These are phyloP conservation scores for Sesamia inferens DNA, from an alignment of 2,888 invertebrate species.

Conservation along the genomic window DNA sequence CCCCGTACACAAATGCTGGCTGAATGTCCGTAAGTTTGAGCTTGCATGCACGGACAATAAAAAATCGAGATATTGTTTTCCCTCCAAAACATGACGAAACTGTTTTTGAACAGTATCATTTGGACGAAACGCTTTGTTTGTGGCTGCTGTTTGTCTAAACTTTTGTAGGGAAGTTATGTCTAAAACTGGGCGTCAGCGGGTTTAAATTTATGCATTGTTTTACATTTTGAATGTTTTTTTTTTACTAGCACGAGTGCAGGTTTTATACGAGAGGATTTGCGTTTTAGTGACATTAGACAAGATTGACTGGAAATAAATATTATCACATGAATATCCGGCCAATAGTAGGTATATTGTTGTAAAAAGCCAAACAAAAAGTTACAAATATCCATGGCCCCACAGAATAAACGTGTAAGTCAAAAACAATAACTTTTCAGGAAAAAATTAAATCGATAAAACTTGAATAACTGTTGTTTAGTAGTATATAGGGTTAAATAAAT, in stretches of 20 bases:
- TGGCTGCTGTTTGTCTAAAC: conserved; percentile 48
- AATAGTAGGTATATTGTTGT: too few relatives aligned
- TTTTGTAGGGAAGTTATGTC: conserved; percentile 50
- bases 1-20: conserved; percentile 66
- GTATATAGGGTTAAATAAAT: too few relatives aligned
- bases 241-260: not conserved
- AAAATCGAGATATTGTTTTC: conserved; percentile 66
- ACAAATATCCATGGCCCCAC: too few relatives aligned
- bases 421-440: too few relatives aligned
- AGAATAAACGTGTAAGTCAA: too few relatives aligned
- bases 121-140: conserved; percentile 58
- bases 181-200: conserved; percentile 24
- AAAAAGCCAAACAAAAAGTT: too few relatives aligned
- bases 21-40: conserved; percentile 66
- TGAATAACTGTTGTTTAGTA: too few relatives aligned
- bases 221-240: conserved; percentile 4
- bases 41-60: conserved; percentile 64
- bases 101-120: conserved; percentile 65
- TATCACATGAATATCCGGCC: too few relatives aligned
- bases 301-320: too few relatives aligned
- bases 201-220: not conserved
- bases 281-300: not conserved
- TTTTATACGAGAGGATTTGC: not conserved
- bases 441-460: too few relatives aligned
- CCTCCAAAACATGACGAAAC: conserved; percentile 63